Percentiles rank a stretch among this genome's conserved stretches.
Conservation (phyloP, 2,113 vertebrate species). For the Zosterops japonicus region DNA sequence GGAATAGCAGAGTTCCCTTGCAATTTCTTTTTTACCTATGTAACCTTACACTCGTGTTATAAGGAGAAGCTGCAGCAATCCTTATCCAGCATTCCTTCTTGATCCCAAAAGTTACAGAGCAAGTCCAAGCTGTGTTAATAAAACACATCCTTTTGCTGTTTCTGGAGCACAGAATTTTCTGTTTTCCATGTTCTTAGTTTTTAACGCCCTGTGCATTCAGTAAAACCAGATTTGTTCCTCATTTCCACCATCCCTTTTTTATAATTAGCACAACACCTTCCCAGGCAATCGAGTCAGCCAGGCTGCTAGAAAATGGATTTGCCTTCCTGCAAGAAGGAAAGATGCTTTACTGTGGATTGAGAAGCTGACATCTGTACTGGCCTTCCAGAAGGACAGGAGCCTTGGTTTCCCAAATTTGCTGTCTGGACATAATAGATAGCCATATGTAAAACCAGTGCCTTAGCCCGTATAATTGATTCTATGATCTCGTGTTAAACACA, state of each 20-base stretch:
- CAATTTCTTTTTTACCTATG: not conserved
- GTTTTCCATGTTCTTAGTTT: not conserved
- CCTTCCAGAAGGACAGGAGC: not conserved
- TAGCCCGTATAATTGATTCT: not conserved
- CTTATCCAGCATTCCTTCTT: not conserved
- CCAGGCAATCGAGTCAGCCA: not conserved
- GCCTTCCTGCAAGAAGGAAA: not conserved
- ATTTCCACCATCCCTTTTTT: not conserved
- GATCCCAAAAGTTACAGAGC: not conserved
- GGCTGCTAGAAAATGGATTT: not conserved
- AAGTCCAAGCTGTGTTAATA: not conserved
- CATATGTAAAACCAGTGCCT: not conserved
- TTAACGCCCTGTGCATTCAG: not conserved
- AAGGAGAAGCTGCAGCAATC: not conserved
- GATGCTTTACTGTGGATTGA: not conserved
- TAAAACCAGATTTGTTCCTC: not conserved
- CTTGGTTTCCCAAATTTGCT: not conserved
- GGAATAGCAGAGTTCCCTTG: not conserved
- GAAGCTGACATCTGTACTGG: not conserved
- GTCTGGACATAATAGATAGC: not conserved
- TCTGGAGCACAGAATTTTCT: not conserved
- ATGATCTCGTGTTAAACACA: not conserved
- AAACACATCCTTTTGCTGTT: not conserved
- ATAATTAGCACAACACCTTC: not conserved
- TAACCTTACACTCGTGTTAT: not conserved